Conservation (phyloP, 2,113 vertebrate genomes). For the Xyrauchen texanus region DNA sequence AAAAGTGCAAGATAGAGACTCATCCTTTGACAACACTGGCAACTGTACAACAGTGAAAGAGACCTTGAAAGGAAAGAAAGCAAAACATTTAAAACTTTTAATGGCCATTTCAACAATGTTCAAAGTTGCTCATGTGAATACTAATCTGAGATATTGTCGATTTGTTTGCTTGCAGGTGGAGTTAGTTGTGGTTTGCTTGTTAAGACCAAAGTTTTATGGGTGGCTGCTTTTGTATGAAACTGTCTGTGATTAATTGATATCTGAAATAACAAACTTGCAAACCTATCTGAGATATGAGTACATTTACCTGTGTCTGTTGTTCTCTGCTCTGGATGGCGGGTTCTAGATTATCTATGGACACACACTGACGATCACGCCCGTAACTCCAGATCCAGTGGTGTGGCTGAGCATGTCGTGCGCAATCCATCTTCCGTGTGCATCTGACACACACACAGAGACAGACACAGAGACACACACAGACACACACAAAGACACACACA, state of each 20-base stretch:
- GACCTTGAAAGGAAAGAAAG: slow-evolving; percentile 67
- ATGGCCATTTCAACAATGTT: slow-evolving; percentile 13
- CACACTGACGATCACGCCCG: slow-evolving; percentile 68
- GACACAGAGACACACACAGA: too few species aligned
- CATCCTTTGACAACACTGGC: slow-evolving; percentile 68
- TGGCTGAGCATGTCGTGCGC: slow-evolving; percentile 68
- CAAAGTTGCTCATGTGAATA: slow-evolving; percentile 38
- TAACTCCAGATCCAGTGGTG: slow-evolving; percentile 89
- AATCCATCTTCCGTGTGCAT: slow-evolving; percentile 77
- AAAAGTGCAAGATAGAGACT: slow-evolving; percentile 82
- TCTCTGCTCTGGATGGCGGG: slow-evolving; percentile 81
- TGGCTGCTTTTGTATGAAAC: slow-evolving; percentile 13
- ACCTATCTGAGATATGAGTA: background rate
- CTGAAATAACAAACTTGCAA: too few species aligned
- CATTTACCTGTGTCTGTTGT: slow-evolving; percentile 75
- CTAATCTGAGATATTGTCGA: slow-evolving; percentile 34
- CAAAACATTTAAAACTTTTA: slow-evolving; percentile 5
- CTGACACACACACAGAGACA: slow-evolving; percentile 65
- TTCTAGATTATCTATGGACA: slow-evolving; percentile 71
- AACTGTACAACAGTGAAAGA: slow-evolving; percentile 77
- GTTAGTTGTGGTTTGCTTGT: background rate
- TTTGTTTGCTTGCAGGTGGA: background rate
- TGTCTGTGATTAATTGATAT: too few species aligned
- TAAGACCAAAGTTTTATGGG: background rate
- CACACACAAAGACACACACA: too few species aligned